These are phyloP conservation scores for Acomys russatus DNA, from an alignment of 2,797 vertebrate genomes.

Conservation along the genomic window DNA sequence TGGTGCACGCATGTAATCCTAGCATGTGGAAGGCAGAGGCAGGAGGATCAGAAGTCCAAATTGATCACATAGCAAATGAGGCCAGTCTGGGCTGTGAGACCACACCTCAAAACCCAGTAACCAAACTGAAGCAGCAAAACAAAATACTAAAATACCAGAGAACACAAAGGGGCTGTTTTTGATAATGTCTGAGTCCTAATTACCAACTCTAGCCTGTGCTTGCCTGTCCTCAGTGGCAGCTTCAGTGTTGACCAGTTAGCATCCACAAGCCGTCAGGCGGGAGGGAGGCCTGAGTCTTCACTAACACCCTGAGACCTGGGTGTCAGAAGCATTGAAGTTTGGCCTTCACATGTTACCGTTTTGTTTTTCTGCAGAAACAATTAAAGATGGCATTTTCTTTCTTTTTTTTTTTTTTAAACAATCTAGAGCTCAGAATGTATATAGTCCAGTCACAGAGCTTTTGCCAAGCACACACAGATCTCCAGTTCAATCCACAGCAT, in stretches of 20 bases:
- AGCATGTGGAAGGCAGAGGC: neutral
- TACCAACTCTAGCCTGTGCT: neutral
- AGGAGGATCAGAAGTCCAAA: neutral
- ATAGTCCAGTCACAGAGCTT: neutral
- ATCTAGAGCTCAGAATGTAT: neutral
- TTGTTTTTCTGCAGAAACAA: neutral
- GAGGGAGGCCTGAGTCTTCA: accelerated
- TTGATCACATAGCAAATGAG: neutral
- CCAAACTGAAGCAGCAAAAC: neutral
- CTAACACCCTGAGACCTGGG: neutral
- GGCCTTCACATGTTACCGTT: neutral
- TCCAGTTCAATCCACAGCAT: no score
- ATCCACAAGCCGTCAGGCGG: no score
- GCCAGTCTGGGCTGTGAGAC: neutral
- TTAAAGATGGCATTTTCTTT: neutral
- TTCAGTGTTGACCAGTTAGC: no score
- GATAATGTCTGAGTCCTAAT: neutral
- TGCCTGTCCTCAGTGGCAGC: no score
- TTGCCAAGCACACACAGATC: neutral
- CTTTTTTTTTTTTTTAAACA: no score
- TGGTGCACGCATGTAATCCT: neutral
- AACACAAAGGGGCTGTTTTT: neutral
- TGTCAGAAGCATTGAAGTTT: neutral
- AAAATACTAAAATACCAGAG: neutral
- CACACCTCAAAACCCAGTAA: neutral